Conservation (phyloP, 2,888 invertebrate species). For the Globia sparganii region DNA sequence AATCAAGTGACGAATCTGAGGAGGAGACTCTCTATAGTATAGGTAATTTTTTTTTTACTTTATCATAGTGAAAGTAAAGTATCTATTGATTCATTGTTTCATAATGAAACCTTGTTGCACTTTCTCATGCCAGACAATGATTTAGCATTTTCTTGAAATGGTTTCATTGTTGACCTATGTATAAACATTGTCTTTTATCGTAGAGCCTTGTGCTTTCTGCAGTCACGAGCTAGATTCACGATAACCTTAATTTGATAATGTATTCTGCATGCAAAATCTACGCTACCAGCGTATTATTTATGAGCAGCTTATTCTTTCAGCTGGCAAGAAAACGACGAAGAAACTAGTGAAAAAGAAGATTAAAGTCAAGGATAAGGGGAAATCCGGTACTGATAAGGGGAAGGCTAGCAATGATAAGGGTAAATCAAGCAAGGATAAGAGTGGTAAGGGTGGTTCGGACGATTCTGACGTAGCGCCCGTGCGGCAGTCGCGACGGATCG, state of each 20-base stretch:
- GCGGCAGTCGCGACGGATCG: constrained; percentile 95
- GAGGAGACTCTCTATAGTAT: constrained; percentile 87
- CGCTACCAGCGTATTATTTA: background rate
- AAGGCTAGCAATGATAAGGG: constrained; percentile 45
- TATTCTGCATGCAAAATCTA: background rate
- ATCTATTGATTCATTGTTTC: background rate
- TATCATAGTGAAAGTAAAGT: background rate
- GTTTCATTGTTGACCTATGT: background rate
- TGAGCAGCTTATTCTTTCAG: constrained; percentile 63
- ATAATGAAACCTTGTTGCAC: background rate
- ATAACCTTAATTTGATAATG: background rate
- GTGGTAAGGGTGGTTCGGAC: constrained; percentile 63
- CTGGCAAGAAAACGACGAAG: constrained; percentile 83
- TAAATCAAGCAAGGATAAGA: constrained; percentile 65
- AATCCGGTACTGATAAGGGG: constrained; percentile 64
- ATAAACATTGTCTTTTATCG: background rate
- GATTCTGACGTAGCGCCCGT: constrained; percentile 90
- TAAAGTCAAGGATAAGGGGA: constrained; percentile 67
- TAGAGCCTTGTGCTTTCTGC: background rate
- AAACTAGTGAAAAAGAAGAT: constrained; percentile 78
- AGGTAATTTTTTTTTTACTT: constrained; percentile 75
- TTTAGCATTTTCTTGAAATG: background rate
- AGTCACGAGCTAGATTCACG: background rate
- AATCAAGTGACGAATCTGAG: constrained; percentile 89
- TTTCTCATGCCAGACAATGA: constrained; percentile 1